phyloP scores from a whole-genome alignment of 2,888 invertebrate genomes.

The Ypsolopha sequella region DNA sequence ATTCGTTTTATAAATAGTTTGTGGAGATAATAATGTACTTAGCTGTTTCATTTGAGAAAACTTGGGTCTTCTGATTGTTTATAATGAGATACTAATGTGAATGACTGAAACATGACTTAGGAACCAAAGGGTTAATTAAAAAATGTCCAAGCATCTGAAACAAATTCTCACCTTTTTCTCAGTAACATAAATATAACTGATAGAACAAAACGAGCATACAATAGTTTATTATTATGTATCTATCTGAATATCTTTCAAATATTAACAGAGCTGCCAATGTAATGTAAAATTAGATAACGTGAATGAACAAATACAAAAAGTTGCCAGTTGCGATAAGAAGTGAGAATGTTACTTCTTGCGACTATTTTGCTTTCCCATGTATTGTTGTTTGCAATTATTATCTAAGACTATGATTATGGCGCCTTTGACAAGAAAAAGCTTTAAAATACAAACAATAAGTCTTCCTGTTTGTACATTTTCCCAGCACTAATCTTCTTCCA shows the following conservation, averaged over 20 bases:
- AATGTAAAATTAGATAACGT: conserved; percentile 4
- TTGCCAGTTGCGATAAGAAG: conserved; percentile 25
- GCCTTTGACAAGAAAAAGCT: neutral
- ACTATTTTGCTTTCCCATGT: conserved; percentile 14
- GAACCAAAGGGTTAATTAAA: too few relatives aligned
- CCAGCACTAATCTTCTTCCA: conserved; percentile 5
- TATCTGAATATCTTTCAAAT: neutral
- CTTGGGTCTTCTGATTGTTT: too few relatives aligned
- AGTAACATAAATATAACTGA: too few relatives aligned
- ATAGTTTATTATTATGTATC: neutral
- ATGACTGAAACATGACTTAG: too few relatives aligned
- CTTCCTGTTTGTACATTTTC: conserved; percentile 1
- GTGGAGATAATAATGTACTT: too few relatives aligned
- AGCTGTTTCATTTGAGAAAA: too few relatives aligned
- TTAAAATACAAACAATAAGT: conserved; percentile 1
- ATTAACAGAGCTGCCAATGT: neutral
- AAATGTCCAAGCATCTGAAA: too few relatives aligned
- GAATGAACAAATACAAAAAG: conserved; percentile 18
- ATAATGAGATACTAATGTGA: too few relatives aligned
- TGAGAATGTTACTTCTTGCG: conserved; percentile 26
- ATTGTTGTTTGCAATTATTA: conserved; percentile 1
- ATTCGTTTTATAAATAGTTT: too few relatives aligned
- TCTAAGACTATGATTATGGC: neutral
- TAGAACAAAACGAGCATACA: too few relatives aligned
- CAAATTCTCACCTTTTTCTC: too few relatives aligned